phyloP scores from a whole-genome alignment of 2,797 vertebrate species.

The Eurystomus glaucurus region DNA sequence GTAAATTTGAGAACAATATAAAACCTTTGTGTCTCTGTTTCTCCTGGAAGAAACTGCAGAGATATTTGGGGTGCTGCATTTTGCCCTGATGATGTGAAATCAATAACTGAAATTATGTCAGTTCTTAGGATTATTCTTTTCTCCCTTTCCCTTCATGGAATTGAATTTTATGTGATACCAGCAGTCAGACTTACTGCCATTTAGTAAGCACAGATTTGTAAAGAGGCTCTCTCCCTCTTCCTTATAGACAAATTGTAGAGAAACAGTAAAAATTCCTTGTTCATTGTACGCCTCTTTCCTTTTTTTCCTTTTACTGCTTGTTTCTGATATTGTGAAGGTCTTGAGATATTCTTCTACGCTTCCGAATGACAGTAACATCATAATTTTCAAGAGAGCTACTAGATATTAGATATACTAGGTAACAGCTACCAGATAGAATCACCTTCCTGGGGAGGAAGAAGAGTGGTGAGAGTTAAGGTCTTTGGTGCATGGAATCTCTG shows the following conservation, averaged over 20 bases:
- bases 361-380: not conserved
- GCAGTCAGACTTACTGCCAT: not conserved
- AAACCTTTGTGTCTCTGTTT: not conserved
- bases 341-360: not conserved
- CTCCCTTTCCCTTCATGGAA: not conserved
- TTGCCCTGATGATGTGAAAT: not conserved
- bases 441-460: not conserved
- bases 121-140: not conserved
- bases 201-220: not conserved
- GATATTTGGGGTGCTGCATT: not conserved
- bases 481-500: not conserved
- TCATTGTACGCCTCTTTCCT: not conserved
- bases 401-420: not conserved
- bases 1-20: not conserved
- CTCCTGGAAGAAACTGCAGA: not conserved
- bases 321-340: not conserved
- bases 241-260: not conserved
- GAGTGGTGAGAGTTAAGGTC: not conserved
- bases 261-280: not conserved
- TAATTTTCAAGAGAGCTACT: not conserved
- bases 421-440: not conserved
- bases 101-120: not conserved
- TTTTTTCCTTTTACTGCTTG: not conserved
- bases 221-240: not conserved
- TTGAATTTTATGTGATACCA: not conserved